Evolutionary conservation across 2,888 invertebrate genomes (phyloP), one percentile per base, ranked within the genome.

Genomic region (Melanchra persicariae): DNA sequence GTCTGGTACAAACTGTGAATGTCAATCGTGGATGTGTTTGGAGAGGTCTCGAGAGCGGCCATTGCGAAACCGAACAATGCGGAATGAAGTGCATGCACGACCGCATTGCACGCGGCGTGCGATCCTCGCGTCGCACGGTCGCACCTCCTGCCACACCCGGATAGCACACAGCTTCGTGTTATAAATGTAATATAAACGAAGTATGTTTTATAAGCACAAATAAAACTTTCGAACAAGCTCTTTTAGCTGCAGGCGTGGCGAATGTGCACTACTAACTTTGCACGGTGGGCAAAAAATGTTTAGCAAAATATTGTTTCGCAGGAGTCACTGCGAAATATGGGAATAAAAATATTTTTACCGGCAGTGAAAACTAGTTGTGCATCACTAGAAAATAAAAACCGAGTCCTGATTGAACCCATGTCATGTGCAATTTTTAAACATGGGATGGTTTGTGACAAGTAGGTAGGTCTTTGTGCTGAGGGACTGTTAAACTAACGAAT

Each of bases 41-140:
- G 85, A 94, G 93, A 81, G 90, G 90, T 87, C 92, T 94, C 84
- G 85, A 92, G 89, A 85, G 82, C 87, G 85, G 85, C 90, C 86
- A 90, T 91, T 92, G 91, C 92, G 83, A 89, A 90, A 91, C 89
- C 87, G 92, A 93, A 95, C 94, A 95, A 95, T 94, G 92, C 87
- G 88, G 87, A 92, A 91, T 93, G 90, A 89, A 92, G 92, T 92
- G 89, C 88, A 89, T 87, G 87, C 87, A 89, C 82, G 88, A 89
- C 89, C 87, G 86, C 89, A 90, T 89, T 88, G 78, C 83, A 86
- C 69, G 74, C 65, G 62, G 43, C 52, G 67, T 67, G 59, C 76
- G 70, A 73, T 71, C 75, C 64, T 81, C 55, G 70, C 59, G 58
- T 60, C 60, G 43, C 63, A 43, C 71, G 60, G 49, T 60, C 63